Conservation (phyloP, 2,113 vertebrate species). For the Ailurus styani region DNA sequence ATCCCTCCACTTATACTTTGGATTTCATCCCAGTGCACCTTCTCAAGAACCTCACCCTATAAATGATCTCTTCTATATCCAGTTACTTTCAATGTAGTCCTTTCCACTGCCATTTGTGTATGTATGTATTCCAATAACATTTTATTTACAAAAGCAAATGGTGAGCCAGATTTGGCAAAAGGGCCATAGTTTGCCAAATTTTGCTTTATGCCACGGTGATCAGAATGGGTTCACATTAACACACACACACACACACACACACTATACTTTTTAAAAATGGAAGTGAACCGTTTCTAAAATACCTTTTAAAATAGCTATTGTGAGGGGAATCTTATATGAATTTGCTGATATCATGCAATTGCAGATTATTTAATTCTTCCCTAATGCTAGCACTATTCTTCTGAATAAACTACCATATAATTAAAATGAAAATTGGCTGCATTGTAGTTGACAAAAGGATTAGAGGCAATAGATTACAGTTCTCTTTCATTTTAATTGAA, state of each 20-base stretch:
- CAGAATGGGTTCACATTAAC: background rate
- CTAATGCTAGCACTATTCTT: background rate
- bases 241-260: background rate
- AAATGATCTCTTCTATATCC: background rate
- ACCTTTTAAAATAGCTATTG: background rate
- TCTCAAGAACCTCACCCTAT: background rate
- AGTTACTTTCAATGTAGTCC: background rate
- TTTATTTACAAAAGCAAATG: background rate
- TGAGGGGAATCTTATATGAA: background rate
- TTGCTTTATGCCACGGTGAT: background rate
- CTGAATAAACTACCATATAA: slow-evolving; percentile 27
- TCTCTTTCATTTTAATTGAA: slow-evolving; percentile 39
- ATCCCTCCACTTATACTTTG: background rate
- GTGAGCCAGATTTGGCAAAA: background rate
- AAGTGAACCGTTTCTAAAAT: background rate
- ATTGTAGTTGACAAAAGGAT: slow-evolving; percentile 10
- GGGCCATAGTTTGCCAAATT: background rate
- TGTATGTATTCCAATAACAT: background rate
- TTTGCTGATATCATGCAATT: background rate
- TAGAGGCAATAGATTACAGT: background rate
- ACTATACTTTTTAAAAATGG: background rate
- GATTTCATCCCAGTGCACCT: background rate
- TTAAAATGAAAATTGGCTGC: slow-evolving; percentile 25
- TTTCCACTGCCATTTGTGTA: background rate
- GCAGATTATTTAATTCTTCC: slow-evolving; percentile 28